Evolutionary conservation across 2,113 vertebrate genomes (phyloP).

Genomic region (Psittacula cyanocephala): DNA sequence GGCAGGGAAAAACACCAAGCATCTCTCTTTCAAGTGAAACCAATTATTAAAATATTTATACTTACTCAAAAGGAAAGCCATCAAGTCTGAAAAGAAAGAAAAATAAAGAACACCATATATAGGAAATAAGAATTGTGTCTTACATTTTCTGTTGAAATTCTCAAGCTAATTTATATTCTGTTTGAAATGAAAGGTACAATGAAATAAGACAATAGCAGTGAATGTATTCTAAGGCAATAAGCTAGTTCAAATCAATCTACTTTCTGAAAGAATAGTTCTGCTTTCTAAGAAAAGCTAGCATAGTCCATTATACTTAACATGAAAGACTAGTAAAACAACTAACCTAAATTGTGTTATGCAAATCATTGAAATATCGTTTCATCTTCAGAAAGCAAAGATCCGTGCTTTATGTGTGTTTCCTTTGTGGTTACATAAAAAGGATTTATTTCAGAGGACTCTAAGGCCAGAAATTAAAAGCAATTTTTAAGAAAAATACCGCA

Average conservation of each 20-base stretch:
- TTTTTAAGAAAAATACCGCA: not conserved
- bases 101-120: conserved; percentile 49
- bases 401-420: not conserved
- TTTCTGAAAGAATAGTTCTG: not conserved
- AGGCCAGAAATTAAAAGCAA: not conserved
- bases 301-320: not conserved
- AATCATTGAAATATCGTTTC: not conserved
- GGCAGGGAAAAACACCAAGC: not conserved
- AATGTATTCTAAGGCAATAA: not conserved
- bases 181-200: conserved; percentile 14
- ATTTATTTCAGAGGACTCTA: not conserved
- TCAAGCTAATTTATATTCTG: conserved; percentile 4
- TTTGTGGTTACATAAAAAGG: not conserved
- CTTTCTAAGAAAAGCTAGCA: not conserved
- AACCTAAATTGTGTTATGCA: conserved; percentile 2
- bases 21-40: not conserved
- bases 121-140: not conserved
- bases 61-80: conserved; percentile 95
- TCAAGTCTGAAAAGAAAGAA: conserved; percentile 86
- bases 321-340: not conserved
- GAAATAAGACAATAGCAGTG: not conserved
- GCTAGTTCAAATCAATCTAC: not conserved
- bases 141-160: not conserved
- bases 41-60: conserved; percentile 61
- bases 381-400: conserved; percentile 25